phyloP scores from a whole-genome alignment of 2,797 vertebrate species.

The Enteromius trimaculatus region DNA sequence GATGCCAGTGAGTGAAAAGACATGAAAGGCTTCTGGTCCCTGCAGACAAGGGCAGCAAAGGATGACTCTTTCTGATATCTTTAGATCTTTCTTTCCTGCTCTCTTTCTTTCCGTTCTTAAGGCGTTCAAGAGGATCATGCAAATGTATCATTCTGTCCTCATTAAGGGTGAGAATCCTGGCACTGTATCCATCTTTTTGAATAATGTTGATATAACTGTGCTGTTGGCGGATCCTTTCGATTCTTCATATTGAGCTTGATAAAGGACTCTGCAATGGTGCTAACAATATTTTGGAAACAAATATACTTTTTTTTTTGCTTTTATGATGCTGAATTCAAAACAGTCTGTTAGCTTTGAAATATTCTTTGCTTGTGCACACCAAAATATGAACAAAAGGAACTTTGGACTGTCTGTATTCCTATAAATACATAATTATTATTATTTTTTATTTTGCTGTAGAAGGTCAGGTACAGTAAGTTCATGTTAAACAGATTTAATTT shows the following conservation, averaged over 20 bases:
- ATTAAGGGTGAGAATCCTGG: conserved; percentile 45
- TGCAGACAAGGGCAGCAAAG: conserved; percentile 47
- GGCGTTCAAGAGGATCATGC: conserved; percentile 50
- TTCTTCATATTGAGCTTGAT: conserved; percentile 18
- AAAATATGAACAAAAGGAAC: not conserved
- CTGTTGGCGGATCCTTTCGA: conserved; percentile 2
- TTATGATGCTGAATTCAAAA: not conserved
- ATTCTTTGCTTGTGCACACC: not conserved
- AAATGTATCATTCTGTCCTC: conserved; percentile 54
- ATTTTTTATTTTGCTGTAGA: not conserved
- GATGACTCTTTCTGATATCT: conserved; percentile 42
- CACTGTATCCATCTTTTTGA: conserved; percentile 26
- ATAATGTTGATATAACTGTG: conserved; percentile 35
- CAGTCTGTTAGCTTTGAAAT: not conserved
- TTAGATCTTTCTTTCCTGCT: conserved; percentile 28
- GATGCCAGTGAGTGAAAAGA: conserved; percentile 45
- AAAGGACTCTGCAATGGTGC: not conserved
- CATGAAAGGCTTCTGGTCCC: conserved; percentile 54
- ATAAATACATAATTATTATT: not conserved
- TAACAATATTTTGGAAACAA: not conserved
- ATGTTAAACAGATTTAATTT: not conserved
- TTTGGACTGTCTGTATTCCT: not conserved
- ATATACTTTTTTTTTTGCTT: not conserved
- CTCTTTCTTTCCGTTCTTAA: conserved; percentile 34
- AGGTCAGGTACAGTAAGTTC: not conserved